Base-by-base conservation (phyloP, 1,140 invertebrate species). In the Apocrypta bakeri region DNA sequence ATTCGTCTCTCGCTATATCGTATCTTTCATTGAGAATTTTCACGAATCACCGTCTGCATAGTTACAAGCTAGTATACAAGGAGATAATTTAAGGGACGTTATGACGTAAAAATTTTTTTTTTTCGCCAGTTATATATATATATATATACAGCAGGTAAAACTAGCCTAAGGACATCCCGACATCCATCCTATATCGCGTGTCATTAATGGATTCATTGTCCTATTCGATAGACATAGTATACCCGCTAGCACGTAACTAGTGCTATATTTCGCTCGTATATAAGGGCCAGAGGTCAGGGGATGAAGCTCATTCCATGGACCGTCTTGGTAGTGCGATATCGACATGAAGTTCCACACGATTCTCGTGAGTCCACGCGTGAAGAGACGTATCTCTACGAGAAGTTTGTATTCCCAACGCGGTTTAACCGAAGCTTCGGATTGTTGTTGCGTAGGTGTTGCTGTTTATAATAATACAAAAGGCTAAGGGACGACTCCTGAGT, bases 161-260 rank as follows among this genome's bases (percentile, higher is more conserved):
- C n/a, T n/a, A n/a, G 33, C 14, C 12, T 37, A 17, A 64, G 24
- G 12, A 21, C 14, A 77, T 69, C 37, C 56, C 24, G 40, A 4
- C 3, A 14, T 42, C 17, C n/a, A 72, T 73, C n/a, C n/a, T n/a
- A n/a, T 88, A 88, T 89, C 87, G 82, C 80, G 68, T 88, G 61
- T 82, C 87, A 80, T 72, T 88, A 88, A 89, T 88, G 87, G 87
- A 84, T 83, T 84, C 83, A 80, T 85, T 82, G 76, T 83, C 37
- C 37, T 17, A 29, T 9, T 11, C 8, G 25, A n/a, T n/a, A 66
- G 27, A 66, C 25, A 66, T 9, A 8, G 25, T 27, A 12, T 27
- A 25, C 25, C 25, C 24, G 25, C 25, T 8, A 29, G n/a, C n/a
- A 66, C 25, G 63, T 27, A 2, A 7, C 27, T 9, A 9, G 9